Evolutionary conservation across 1,140 invertebrate genomes (phyloP).

Genomic region (Formica selysi): DNA sequence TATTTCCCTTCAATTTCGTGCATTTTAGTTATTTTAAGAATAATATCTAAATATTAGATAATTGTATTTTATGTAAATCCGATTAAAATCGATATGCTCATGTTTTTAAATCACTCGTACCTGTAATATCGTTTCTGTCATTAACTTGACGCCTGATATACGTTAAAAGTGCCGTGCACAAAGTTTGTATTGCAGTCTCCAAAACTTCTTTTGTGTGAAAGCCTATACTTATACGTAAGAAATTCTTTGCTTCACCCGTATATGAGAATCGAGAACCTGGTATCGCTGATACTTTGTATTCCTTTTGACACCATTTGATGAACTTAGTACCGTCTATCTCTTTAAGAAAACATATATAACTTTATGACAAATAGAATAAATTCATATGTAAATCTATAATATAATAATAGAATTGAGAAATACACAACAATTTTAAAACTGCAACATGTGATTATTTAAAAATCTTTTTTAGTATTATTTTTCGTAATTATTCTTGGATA

Average conservation of each 20-base stretch:
- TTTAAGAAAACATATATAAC: conserved; percentile 60
- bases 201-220: conserved; percentile 83
- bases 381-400: background rate
- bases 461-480: background rate
- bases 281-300: conserved; percentile 85
- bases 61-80: background rate
- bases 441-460: background rate
- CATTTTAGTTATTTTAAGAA: too few species aligned
- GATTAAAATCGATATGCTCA: background rate
- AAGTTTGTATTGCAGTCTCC: conserved; percentile 68
- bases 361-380: conserved; percentile 30
- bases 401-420: background rate
- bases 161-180: conserved; percentile 78
- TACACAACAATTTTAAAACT: conserved; percentile 1
- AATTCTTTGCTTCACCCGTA: conserved; percentile 81
- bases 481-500: background rate
- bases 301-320: conserved; percentile 81
- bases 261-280: conserved; percentile 85
- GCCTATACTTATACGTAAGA: conserved; percentile 85
- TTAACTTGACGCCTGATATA: conserved; percentile 68
- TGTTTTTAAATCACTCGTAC: background rate
- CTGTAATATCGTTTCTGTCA: conserved; percentile 26
- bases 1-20: too few species aligned
- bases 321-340: conserved; percentile 80
- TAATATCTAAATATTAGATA: too few species aligned